A percentile compares a stretch with the other conserved stretches of the same genome.
Evolutionary conservation across 2,797 vertebrate genomes (phyloP).

Genomic region (Brachymystax lenok): DNA sequence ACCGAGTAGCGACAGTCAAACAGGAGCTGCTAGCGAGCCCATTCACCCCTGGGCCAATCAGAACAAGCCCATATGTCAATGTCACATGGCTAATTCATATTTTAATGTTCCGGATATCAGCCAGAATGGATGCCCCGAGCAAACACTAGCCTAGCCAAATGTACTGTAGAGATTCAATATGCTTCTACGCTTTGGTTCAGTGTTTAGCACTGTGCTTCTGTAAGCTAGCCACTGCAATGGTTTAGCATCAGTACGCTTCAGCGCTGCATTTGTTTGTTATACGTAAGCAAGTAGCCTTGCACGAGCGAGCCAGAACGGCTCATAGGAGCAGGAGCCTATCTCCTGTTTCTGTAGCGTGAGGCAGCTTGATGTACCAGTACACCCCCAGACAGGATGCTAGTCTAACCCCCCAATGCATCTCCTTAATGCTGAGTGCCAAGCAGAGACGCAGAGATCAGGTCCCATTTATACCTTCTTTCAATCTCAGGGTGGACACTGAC

Average conservation of each 20-base stretch:
- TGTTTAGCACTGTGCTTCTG: not conserved
- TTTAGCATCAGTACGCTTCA: not conserved
- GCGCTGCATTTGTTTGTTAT: not conserved
- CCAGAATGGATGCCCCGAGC: constrained; percentile 9
- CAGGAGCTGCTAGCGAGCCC: not conserved
- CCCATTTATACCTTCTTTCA: no score
- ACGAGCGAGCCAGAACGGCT: no score
- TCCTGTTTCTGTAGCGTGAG: no score
- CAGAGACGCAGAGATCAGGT: no score
- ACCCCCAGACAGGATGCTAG: no score
- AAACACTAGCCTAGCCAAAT: not conserved
- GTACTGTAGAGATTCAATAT: not conserved
- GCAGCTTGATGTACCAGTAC: no score
- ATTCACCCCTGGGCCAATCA: constrained; percentile 45
- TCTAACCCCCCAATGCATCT: no score
- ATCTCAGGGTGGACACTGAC: no score
- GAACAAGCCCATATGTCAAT: constrained; percentile 55
- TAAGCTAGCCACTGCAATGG: not conserved
- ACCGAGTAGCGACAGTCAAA: not conserved
- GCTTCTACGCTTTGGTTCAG: not conserved
- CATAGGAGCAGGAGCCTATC: no score
- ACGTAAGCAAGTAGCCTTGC: no score
- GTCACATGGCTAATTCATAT: constrained; percentile 58
- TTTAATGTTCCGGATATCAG: constrained; percentile 50
- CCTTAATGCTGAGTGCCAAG: no score